Percentiles rank a stretch among this genome's conserved stretches.
phyloP scores from a whole-genome alignment of 64 coral and sea anemone species.

The Catalaphyllia jardinei region DNA sequence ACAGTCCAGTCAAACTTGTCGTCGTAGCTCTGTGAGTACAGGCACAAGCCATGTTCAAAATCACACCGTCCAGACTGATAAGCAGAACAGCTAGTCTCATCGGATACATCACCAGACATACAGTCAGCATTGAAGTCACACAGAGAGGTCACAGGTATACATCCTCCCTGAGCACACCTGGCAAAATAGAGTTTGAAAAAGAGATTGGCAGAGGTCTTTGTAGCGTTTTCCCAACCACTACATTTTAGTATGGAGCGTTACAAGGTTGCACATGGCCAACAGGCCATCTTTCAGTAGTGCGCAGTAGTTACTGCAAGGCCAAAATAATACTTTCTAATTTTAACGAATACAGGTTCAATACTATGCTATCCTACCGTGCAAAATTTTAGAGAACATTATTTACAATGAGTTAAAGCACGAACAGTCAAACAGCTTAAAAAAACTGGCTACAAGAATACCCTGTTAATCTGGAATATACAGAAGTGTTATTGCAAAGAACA shows the following conservation, averaged over 20 bases:
- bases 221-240: neutral
- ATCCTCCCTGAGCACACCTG: conserved; percentile 75
- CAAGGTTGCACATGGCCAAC: too few species aligned
- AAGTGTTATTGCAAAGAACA: neutral
- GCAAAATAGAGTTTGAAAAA: neutral
- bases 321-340: too few species aligned
- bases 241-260: too few species aligned
- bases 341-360: too few species aligned
- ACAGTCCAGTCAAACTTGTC: conserved; percentile 78
- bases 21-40: conserved; percentile 48
- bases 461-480: too few species aligned
- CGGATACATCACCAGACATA: conserved; percentile 70
- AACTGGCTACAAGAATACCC: too few species aligned
- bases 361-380: too few species aligned
- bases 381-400: too few species aligned
- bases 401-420: too few species aligned
- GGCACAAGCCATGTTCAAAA: conserved; percentile 69
- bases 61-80: conserved; percentile 48
- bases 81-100: conserved; percentile 72
- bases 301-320: too few species aligned
- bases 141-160: conserved; percentile 59
- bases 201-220: neutral
- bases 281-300: too few species aligned
- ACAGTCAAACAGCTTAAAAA: too few species aligned
- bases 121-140: conserved; percentile 94